These are phyloP conservation scores for Hiodon alosoides DNA, from an alignment of 2,113 vertebrate genomes.

Conservation along the genomic window DNA sequence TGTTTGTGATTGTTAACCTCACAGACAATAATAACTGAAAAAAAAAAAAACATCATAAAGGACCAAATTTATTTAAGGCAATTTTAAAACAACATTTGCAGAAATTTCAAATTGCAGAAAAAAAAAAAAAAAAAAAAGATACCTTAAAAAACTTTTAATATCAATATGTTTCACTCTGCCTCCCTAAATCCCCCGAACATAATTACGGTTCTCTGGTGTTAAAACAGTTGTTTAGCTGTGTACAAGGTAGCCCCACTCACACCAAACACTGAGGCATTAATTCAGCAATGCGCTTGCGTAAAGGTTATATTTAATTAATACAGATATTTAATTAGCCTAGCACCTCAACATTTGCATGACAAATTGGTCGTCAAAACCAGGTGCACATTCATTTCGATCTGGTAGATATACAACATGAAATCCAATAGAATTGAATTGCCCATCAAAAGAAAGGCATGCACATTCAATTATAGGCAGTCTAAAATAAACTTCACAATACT, in stretches of 20 bases:
- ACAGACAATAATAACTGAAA: no score
- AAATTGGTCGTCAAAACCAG: not conserved
- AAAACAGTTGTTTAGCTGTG: not conserved
- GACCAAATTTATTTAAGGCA: no score
- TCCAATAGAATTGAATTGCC: not conserved
- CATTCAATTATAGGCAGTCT: not conserved
- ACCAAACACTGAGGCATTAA: not conserved
- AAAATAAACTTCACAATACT: not conserved
- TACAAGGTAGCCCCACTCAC: not conserved
- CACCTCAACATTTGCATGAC: not conserved
- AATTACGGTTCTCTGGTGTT: not conserved
- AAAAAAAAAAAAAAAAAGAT: not conserved
- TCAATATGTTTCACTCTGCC: not conserved
- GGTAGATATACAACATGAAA: not conserved
- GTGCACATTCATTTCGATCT: not conserved
- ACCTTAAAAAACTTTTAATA: not conserved
- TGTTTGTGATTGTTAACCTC: no score
- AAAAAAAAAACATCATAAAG: no score
- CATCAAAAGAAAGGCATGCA: not conserved
- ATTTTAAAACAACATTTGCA: no score
- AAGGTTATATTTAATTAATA: not conserved
- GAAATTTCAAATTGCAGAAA: not conserved
- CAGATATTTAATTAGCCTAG: not conserved
- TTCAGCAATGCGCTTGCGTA: not conserved
- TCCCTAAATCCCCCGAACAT: not conserved